Conservation (phyloP, 2,113 vertebrate species). For the Hydrolagus affinis region DNA sequence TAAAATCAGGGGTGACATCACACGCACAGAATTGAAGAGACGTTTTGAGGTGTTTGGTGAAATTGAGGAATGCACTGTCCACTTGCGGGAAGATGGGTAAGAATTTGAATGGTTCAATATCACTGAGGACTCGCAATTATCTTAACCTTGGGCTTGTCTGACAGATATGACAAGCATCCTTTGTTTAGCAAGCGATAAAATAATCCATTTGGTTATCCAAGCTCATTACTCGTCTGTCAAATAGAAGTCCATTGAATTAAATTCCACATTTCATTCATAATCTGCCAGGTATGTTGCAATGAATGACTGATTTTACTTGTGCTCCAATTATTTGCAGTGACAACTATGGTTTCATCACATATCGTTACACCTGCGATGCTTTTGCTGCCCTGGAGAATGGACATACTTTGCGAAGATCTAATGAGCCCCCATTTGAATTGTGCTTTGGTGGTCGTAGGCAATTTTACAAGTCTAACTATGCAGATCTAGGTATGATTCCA, state of each 20-base stretch:
- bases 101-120: constrained; percentile 38
- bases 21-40: constrained; percentile 81
- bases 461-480: constrained; percentile 93
- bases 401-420: constrained; percentile 83
- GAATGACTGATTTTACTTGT: background rate
- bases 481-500: constrained; percentile 84
- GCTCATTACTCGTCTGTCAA: background rate
- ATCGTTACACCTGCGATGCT: constrained; percentile 97
- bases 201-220: background rate
- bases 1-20: constrained; percentile 83
- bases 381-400: constrained; percentile 95
- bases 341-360: constrained; percentile 98
- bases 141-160: background rate
- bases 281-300: background rate
- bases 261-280: background rate
- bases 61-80: constrained; percentile 95
- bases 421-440: constrained; percentile 89
- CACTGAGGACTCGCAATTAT: background rate
- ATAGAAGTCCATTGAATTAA: background rate
- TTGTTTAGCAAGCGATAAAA: background rate
- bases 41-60: constrained; percentile 98
- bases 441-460: constrained; percentile 95
- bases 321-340: constrained; percentile 63
- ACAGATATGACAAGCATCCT: background rate
- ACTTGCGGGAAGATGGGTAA: constrained; percentile 91